Evolutionary conservation across 2,888 invertebrate species (phyloP).

Genomic region (Strigamia crassipes): DNA sequence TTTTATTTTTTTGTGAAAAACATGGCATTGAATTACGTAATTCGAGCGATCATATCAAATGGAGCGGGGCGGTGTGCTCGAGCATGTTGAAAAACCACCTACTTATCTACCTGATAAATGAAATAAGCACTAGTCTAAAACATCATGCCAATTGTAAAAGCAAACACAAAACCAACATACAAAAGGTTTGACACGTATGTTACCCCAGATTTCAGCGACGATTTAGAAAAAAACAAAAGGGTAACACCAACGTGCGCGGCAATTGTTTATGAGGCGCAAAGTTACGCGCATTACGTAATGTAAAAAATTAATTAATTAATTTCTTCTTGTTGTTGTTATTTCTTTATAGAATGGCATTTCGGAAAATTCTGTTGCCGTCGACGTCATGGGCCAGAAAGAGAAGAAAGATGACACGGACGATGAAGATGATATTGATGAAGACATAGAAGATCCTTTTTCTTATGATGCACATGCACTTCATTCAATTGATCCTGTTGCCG

Average conservation of each 20-base stretch:
- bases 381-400: neutral
- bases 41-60: neutral
- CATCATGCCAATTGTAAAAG: neutral
- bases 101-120: neutral
- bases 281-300: neutral
- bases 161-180: constrained; percentile 4
- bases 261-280: neutral
- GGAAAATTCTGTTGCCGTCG: neutral
- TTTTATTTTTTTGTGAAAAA: neutral
- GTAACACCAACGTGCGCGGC: neutral
- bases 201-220: neutral
- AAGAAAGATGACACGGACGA: constrained; percentile 33
- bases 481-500: constrained; percentile 6
- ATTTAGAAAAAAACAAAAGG: neutral
- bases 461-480: constrained; percentile 12
- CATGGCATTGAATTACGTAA: neutral
- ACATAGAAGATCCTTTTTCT: constrained; percentile 24
- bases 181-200: constrained; percentile 28
- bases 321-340: neutral
- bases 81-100: neutral
- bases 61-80: neutral
- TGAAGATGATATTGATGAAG: constrained; percentile 44
- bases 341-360: neutral
- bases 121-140: neutral
- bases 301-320: too few relatives aligned